Percentiles rank a stretch among this genome's conserved stretches.
These are phyloP conservation scores for Eilema depressum DNA, from an alignment of 2,888 invertebrate species.

Conservation along the genomic window DNA sequence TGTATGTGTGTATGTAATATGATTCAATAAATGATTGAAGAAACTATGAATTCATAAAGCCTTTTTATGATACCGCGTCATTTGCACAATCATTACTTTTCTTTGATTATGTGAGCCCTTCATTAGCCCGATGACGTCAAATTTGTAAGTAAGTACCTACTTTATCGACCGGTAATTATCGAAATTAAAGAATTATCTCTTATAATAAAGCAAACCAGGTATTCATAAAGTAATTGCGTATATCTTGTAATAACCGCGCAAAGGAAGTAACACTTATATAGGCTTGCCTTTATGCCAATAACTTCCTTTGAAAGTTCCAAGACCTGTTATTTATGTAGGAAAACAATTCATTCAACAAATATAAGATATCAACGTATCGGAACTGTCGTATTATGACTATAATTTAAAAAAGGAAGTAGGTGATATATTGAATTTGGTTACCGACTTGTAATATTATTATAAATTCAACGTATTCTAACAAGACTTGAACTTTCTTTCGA, in stretches of 20 bases:
- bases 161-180: background rate
- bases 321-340: background rate
- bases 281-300: background rate
- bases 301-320: slow-evolving; percentile 2
- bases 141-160: background rate
- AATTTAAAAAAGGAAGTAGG: background rate
- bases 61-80: background rate
- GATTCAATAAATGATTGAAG: no score
- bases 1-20: no score
- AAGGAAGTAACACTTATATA: background rate
- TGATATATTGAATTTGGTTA: background rate
- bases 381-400: background rate
- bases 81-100: background rate
- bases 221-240: background rate
- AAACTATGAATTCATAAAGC: background rate
- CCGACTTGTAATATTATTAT: background rate
- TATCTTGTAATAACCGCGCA: background rate
- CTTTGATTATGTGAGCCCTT: background rate
- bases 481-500: background rate
- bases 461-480: no score
- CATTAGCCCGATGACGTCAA: background rate
- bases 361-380: background rate
- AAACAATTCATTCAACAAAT: background rate
- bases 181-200: background rate
- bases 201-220: background rate